phyloP scores from a whole-genome alignment of 1,140 invertebrate genomes.

The Halyomorpha halys region DNA sequence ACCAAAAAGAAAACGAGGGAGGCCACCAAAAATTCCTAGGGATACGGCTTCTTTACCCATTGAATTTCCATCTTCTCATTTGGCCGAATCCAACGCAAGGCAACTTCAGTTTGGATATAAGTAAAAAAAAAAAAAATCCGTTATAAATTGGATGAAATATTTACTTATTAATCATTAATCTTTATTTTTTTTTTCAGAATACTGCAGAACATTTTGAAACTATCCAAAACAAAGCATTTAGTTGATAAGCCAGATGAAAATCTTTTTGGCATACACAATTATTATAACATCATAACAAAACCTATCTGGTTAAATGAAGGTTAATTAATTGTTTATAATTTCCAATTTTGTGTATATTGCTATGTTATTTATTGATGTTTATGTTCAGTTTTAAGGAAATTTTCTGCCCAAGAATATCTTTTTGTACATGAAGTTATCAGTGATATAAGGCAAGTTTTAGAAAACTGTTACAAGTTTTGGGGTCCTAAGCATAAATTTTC shows the following conservation, averaged over 20 bases:
- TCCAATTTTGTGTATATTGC: no score
- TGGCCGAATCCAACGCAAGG: conserved; percentile 4
- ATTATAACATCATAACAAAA: conserved; percentile 27
- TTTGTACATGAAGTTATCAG: conserved; percentile 39
- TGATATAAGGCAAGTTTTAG: conserved; percentile 42
- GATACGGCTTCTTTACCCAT: not conserved
- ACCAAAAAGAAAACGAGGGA: conserved; percentile 6
- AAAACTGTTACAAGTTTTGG: conserved; percentile 45
- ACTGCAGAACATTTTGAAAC: conserved; percentile 23
- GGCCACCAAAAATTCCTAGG: not conserved
- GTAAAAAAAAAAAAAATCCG: not conserved
- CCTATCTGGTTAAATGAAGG: conserved; percentile 30
- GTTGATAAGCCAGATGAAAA: conserved; percentile 24
- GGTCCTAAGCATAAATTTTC: conserved; percentile 40
- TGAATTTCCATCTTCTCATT: not conserved
- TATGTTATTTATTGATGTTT: not conserved
- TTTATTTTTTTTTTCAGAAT: conserved; percentile 25
- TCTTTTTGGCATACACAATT: conserved; percentile 26
- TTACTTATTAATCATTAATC: not conserved
- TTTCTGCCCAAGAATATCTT: conserved; percentile 37
- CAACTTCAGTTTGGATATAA: conserved; percentile 14
- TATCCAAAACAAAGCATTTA: conserved; percentile 19
- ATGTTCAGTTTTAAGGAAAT: conserved; percentile 39
- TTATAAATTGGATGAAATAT: not conserved
- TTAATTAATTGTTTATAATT: conserved; percentile 7